A percentile compares a stretch with the other conserved stretches of the same genome.
Evolutionary conservation across 1,140 invertebrate genomes (phyloP).

Genomic region (Chymomyza costata): DNA sequence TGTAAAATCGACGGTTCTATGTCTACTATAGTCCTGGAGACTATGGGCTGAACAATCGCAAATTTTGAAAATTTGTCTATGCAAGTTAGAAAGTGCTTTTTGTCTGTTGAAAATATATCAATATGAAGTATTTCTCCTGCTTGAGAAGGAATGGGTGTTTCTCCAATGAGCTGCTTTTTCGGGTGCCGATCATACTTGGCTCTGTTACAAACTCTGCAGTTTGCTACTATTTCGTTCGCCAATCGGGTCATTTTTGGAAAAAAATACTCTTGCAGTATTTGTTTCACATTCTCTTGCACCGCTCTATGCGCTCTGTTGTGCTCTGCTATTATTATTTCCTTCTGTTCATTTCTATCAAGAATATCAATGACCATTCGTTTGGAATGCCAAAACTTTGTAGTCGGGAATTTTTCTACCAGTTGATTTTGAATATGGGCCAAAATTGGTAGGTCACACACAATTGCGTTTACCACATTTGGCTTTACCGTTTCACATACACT

Average conservation of each 20-base stretch:
- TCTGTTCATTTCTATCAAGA: too few relatives aligned
- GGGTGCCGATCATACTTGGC: background rate
- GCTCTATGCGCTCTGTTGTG: background rate
- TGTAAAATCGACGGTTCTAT: background rate
- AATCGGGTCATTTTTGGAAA: background rate
- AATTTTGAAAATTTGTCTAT: background rate
- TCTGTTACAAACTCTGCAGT: background rate
- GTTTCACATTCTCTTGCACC: background rate
- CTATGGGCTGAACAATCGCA: background rate
- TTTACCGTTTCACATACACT: too few relatives aligned
- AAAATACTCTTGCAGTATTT: too few relatives aligned
- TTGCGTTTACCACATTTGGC: too few relatives aligned
- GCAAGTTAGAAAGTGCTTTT: constrained; percentile 1
- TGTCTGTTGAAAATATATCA: background rate
- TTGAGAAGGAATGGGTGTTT: too few relatives aligned
- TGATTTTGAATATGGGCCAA: too few relatives aligned
- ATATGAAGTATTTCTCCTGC: constrained; percentile 3
- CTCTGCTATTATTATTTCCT: background rate
- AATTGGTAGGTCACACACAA: too few relatives aligned
- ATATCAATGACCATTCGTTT: too few relatives aligned
- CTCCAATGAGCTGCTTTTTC: too few relatives aligned
- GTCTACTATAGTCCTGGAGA: too few relatives aligned
- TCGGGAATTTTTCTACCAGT: too few relatives aligned
- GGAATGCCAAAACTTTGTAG: too few relatives aligned
- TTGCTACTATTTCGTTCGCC: background rate